These are phyloP conservation scores for Aethina tumida DNA, from an alignment of 1,140 invertebrate species.

Conservation along the genomic window DNA sequence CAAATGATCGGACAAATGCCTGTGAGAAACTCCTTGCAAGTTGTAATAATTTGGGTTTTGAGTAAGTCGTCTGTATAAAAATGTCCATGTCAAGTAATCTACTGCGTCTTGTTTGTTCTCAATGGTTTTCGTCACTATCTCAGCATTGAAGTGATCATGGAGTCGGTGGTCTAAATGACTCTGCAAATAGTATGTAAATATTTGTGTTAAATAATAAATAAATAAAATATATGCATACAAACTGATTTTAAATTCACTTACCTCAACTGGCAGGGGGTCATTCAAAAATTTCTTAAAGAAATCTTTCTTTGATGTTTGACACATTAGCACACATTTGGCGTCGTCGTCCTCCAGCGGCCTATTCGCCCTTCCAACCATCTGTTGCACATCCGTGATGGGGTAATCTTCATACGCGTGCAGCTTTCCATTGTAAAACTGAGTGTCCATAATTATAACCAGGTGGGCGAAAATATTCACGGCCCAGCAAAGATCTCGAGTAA, in stretches of 20 bases:
- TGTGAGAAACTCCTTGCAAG: conserved; percentile 91
- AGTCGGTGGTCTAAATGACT: conserved; percentile 93
- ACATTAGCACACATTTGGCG: conserved; percentile 93
- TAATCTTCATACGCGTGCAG: conserved; percentile 93
- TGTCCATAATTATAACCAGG: conserved; percentile 95
- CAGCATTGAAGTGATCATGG: conserved; percentile 99
- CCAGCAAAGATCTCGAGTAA: conserved; percentile 86
- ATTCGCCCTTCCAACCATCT: conserved; percentile 93
- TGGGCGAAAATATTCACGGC: conserved; percentile 80
- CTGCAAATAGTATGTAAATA: conserved; percentile 34
- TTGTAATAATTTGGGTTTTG: conserved; percentile 99
- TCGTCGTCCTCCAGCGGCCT: conserved; percentile 85
- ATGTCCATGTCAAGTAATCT: conserved; percentile 99
- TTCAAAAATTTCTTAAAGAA: conserved; percentile 99
- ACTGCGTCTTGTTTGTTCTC: conserved; percentile 99
- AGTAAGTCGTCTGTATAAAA: conserved; percentile 91
- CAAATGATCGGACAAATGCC: conserved; percentile 94
- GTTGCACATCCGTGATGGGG: conserved; percentile 91
- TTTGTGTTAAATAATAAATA: neutral
- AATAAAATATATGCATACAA: neutral
- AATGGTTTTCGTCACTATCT: conserved; percentile 99
- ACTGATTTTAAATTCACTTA: conserved; percentile 43
- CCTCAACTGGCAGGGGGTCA: conserved; percentile 94
- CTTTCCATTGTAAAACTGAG: conserved; percentile 95
- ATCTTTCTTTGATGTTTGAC: conserved; percentile 95